Evolutionary conservation across 2,888 invertebrate genomes (phyloP), one percentile per base, ranked within the genome.

Genomic region (Melinopterus prodromus): DNA sequence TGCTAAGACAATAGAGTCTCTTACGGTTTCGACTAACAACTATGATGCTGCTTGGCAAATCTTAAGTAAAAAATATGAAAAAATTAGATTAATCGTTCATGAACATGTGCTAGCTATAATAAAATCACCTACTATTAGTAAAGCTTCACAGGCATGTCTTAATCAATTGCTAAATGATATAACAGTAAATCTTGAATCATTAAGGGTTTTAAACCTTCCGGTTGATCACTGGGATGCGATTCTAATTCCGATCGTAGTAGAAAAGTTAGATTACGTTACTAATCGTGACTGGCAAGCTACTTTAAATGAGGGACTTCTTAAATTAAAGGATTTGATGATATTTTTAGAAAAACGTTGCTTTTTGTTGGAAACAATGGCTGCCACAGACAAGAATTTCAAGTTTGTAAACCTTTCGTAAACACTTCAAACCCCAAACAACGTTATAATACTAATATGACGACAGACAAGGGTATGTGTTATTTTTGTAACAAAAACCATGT

Each of bases 201-300:
- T 79, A 15, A 38, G 76, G 69, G 76, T 70, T 14, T 37, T 79
- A 37, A 38, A 71, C 0, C 70, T 75, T 76, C 38, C 76, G n/a
- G 38, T 70, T 6, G 9, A 69, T 26, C 69, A 76, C 6, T 79
- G 79, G 79, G 79, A 35, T 76, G 12, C 70, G 9, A 15, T 69
- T 14, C 16, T 79, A 69, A 72, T 78, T 16, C 71, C 70, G n/a
- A 16, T 71, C 16, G 36, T 76, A 16, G 5, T 36, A 53, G 15
- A 14, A 53, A 79, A 75, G 16, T 76, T 79, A 70, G 79, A 77
- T 16, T 2, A 12, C 14, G 38, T 70, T n/a, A 77, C 71, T 1
- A 76, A 53, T 70, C 16, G 77, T 4, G 76, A 79, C 14, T 79
- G 79, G 79, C 70, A 79, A 79, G 75, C 75, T 2, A 71, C 16